Evolutionary conservation across 2,113 vertebrate genomes (phyloP).

Genomic region (Rutilus rutilus): DNA sequence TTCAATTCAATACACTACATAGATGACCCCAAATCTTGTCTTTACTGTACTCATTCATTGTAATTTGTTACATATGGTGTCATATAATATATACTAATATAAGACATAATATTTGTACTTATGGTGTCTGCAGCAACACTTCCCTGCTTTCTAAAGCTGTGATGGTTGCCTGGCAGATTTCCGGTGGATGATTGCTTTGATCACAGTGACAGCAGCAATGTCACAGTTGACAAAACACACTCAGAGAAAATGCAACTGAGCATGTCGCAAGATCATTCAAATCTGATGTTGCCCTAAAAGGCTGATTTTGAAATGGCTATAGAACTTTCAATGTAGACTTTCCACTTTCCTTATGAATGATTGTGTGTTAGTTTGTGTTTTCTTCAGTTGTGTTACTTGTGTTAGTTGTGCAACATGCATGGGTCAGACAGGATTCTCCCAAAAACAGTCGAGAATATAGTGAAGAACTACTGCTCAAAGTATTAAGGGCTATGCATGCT

Average conservation of each 20-base stretch:
- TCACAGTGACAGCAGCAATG: constrained; percentile 13
- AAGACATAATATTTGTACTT: neutral
- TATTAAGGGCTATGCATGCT: neutral
- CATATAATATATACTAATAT: too few species aligned
- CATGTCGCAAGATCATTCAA: neutral
- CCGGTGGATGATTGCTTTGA: constrained; percentile 15
- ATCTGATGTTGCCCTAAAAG: neutral
- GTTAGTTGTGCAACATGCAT: too few species aligned
- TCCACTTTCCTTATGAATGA: neutral
- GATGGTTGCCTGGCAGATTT: constrained; percentile 17
- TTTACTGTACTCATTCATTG: neutral
- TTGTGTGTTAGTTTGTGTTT: neutral
- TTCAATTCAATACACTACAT: too few species aligned
- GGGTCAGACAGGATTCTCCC: neutral
- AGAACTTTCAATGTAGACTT: neutral
- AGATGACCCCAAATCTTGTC: neutral
- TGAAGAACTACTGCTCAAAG: neutral
- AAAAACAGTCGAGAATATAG: neutral
- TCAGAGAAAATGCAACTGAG: neutral
- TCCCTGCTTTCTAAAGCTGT: neutral
- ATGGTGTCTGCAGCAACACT: neutral
- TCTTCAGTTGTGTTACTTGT: neutral
- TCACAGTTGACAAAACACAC: constrained; percentile 12
- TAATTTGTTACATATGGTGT: too few species aligned
- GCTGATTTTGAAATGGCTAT: constrained; percentile 4